Base-by-base conservation (phyloP, 1,140 invertebrate genomes). In the Condylostylus longicornis region DNA sequence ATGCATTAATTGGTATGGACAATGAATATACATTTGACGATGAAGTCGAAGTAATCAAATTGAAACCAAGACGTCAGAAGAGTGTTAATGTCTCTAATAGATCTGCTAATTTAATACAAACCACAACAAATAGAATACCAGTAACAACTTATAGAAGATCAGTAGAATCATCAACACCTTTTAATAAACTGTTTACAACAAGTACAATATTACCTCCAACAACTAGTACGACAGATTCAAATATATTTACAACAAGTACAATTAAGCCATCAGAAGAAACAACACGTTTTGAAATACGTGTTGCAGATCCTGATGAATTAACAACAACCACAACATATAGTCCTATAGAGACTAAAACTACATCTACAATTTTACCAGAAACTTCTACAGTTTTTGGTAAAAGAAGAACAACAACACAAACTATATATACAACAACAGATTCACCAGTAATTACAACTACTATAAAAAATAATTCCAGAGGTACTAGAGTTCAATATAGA, bases 1-100 rank as follows among this genome's bases (percentile, higher is more conserved):
- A 77, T 45, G 77, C 77, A 4, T 51, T 82, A 5, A 68, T 82
- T 32, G 53, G 58, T 23, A 61, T 61, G 41, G 58, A 61, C 33
- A 48, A 53, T 40, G 41, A 68, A 65, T 33, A 62, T 70, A 37
- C 71, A 71, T 1, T 68, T 68, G 27, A 62, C 63, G 44, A 58
- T 64, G 42, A 68, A 68, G 54, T 58, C 67, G 37, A 60, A 64
- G 44, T 63, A 58, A 7, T 59, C 50, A 18, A 63, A 63, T 49
- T 59, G 61, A 38, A 44, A 10, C 36, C 44, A 17, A 40, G 50
- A 23, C 34, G 43, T 18, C 45, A 58, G 29, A 47, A 51, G 33
- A 43, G 21, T 38, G 19, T 42, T 29, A 45, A 58, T 35, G 32
- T 56, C 45, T 9, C 48, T 60, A 45, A 53, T 47, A 42, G 35